A percentile compares a stretch with the other conserved stretches of the same genome.
These are phyloP conservation scores for Tragelaphus imberbis DNA, from an alignment of 2,113 vertebrate species.

Conservation along the genomic window DNA sequence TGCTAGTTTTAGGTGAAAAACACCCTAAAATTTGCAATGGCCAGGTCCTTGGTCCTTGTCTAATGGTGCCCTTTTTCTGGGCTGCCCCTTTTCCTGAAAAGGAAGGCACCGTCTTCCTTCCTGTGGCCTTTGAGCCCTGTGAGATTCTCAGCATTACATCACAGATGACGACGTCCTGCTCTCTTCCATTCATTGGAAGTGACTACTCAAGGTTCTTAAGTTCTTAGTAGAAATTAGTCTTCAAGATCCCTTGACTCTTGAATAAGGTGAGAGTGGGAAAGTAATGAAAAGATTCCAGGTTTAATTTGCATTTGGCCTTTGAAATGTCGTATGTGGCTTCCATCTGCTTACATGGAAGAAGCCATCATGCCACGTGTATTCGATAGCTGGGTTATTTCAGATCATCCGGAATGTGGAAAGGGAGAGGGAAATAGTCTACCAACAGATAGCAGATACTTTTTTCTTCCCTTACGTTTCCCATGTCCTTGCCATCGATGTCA, in stretches of 20 bases:
- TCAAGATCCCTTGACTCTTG: background rate
- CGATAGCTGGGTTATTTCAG: background rate
- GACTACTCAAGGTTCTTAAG: accelerated
- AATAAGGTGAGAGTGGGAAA: background rate
- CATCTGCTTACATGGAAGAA: background rate
- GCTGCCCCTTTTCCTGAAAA: background rate
- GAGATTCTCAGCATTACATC: accelerated
- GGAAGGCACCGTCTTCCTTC: background rate
- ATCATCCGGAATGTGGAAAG: background rate
- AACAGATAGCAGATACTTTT: background rate
- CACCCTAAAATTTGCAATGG: background rate
- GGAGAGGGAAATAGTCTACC: background rate
- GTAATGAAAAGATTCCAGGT: background rate
- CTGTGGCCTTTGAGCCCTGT: accelerated
- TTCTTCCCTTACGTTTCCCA: background rate
- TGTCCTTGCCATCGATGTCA: background rate
- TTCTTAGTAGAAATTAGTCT: background rate
- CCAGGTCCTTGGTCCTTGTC: background rate
- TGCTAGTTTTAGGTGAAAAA: background rate
- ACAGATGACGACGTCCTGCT: accelerated
- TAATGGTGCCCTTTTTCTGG: background rate
- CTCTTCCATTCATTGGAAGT: background rate
- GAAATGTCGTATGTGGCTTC: background rate
- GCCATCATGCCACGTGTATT: accelerated
- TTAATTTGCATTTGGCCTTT: background rate